Percentiles rank a stretch among this genome's conserved stretches.
phyloP scores from a whole-genome alignment of 2,113 vertebrate genomes.

The Dasyornis broadbenti region DNA sequence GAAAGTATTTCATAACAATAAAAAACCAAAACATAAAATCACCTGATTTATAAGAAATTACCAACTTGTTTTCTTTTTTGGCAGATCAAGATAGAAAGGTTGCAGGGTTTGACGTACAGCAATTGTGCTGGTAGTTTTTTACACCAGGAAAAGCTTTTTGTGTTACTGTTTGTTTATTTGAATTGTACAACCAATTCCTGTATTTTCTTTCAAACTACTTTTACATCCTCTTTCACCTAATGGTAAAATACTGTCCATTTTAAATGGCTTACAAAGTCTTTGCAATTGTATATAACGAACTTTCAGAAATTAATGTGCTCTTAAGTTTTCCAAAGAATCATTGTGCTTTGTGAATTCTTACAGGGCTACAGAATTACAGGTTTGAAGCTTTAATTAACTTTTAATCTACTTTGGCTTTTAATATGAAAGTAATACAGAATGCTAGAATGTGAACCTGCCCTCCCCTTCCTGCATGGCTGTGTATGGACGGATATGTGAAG shows the following conservation, averaged over 20 bases:
- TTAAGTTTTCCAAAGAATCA: neutral
- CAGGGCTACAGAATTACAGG: neutral
- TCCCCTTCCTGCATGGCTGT: neutral
- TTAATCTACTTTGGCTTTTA: constrained; percentile 13
- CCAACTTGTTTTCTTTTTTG: neutral
- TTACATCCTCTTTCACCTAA: neutral
- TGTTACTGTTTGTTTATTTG: neutral
- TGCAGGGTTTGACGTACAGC: neutral
- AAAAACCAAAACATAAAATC: neutral
- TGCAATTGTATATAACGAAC: neutral
- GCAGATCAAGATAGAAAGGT: neutral
- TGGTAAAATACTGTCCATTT: neutral
- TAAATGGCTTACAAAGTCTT: neutral
- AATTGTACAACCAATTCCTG: neutral
- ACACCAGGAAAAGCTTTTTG: neutral
- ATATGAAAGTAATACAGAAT: neutral
- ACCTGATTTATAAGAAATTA: neutral
- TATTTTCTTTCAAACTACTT: neutral
- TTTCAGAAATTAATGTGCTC: neutral
- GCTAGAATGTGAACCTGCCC: neutral
- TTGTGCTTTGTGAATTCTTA: neutral
- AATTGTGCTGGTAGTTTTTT: neutral
- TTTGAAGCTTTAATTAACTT: constrained; percentile 10
- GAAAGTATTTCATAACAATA: neutral
- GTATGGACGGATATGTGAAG: neutral